Evolutionary conservation across 2,888 invertebrate genomes (phyloP).

Genomic region (Rapana venosa): DNA sequence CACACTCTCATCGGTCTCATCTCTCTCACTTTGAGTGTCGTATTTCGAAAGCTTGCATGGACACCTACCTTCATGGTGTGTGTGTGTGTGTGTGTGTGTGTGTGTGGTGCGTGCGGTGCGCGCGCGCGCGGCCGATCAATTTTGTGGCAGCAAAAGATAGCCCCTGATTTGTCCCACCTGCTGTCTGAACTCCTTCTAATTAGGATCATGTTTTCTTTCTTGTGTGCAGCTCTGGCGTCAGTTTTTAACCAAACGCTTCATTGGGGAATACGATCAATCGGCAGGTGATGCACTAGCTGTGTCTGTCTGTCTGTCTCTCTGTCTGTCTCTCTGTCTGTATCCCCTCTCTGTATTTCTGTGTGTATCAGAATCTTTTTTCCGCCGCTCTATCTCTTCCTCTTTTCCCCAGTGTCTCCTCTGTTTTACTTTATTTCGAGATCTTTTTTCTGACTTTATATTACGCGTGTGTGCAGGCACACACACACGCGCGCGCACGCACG

Average conservation of each 20-base stretch:
- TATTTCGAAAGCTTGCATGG: too few species aligned
- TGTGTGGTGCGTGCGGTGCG: neutral
- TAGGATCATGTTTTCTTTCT: neutral
- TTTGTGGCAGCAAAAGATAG: too few species aligned
- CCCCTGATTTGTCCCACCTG: too few species aligned
- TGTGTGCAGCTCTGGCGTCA: slow-evolving; percentile 68
- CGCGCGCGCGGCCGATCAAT: too few species aligned
- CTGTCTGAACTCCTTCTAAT: too few species aligned
- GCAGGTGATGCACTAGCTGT: slow-evolving; percentile 52
- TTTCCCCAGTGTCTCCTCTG: neutral
- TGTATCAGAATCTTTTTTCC: neutral
- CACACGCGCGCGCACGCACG: neutral
- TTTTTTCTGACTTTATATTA: neutral
- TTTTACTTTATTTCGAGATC: neutral
- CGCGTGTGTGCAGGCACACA: neutral
- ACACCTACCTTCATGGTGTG: neutral
- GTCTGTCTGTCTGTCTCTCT: neutral
- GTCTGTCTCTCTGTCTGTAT: slow-evolving; percentile 14
- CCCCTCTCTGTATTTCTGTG: neutral
- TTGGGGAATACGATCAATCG: slow-evolving; percentile 73
- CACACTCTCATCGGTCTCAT: too few species aligned
- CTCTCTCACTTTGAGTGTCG: too few species aligned
- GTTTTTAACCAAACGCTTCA: slow-evolving; percentile 73
- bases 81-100: slow-evolving; percentile 11
- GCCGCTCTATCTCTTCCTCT: slow-evolving; percentile 16